phyloP scores from a whole-genome alignment of 2,113 vertebrate species.

The Tichodroma muraria region DNA sequence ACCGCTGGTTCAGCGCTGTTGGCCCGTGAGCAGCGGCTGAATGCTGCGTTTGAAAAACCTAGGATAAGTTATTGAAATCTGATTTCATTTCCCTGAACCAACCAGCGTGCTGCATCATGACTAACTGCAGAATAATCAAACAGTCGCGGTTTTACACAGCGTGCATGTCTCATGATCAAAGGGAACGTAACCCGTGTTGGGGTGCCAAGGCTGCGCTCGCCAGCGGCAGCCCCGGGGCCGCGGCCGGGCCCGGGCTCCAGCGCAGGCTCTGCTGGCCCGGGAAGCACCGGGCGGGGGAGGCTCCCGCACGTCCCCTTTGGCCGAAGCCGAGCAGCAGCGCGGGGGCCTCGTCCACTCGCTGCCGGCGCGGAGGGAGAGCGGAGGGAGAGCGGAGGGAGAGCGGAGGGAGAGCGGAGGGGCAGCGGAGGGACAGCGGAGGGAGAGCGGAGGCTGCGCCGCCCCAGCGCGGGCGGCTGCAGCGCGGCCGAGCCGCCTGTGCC shows the following conservation, averaged over 20 bases:
- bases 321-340: fast-evolving
- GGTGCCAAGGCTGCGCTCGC: neutral
- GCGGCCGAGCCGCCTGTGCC: neutral
- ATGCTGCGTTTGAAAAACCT: neutral
- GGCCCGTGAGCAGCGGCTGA: neutral
- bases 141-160: neutral
- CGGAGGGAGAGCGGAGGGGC: no score
- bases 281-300: fast-evolving
- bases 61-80: neutral
- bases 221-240: neutral
- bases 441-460: no score
- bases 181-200: neutral
- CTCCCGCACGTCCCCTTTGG: fast-evolving
- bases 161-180: neutral
- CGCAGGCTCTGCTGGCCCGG: neutral
- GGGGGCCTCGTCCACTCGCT: neutral
- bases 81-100: neutral
- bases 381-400: no score
- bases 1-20: neutral
- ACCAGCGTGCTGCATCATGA: neutral
- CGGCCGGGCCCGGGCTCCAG: neutral
- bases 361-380: no score
- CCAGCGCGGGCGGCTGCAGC: no score
- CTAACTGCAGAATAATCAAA: neutral
- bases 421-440: no score